A percentile compares a stretch with the other conserved stretches of the same genome.
Conservation (phyloP, 2,797 vertebrate species). For the Carcharodon carcharias region DNA sequence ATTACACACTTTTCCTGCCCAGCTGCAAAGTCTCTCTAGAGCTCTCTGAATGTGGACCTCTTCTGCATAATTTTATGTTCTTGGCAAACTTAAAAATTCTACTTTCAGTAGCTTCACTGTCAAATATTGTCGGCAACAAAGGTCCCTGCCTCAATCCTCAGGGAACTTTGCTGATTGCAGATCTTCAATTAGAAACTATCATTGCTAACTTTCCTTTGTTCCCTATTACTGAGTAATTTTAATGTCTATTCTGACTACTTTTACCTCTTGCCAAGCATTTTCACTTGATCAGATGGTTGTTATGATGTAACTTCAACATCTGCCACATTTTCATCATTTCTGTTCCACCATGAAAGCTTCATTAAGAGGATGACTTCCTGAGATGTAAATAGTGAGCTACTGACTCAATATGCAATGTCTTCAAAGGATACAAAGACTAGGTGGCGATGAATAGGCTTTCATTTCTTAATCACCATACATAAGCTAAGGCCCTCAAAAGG, state of each 20-base stretch:
- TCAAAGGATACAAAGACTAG: not conserved
- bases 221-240: not conserved
- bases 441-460: not conserved
- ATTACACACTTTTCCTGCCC: not conserved
- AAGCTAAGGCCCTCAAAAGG: not conserved
- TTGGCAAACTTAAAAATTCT: not conserved
- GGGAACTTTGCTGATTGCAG: not conserved
- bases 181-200: not conserved
- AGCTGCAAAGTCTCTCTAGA: not conserved
- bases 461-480: not conserved
- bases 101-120: not conserved
- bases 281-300: not conserved
- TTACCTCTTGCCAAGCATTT: not conserved
- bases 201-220: not conserved
- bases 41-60: not conserved
- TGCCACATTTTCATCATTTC: not conserved
- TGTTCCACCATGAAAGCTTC: not conserved
- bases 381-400: too few relatives aligned
- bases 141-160: not conserved
- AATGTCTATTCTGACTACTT: not conserved
- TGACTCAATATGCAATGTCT: not conserved
- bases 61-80: not conserved
- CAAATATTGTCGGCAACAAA: not conserved
- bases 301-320: not conserved
- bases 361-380: not conserved